These are phyloP conservation scores for Proteles cristata DNA, from an alignment of 2,113 vertebrate genomes.

Conservation along the genomic window DNA sequence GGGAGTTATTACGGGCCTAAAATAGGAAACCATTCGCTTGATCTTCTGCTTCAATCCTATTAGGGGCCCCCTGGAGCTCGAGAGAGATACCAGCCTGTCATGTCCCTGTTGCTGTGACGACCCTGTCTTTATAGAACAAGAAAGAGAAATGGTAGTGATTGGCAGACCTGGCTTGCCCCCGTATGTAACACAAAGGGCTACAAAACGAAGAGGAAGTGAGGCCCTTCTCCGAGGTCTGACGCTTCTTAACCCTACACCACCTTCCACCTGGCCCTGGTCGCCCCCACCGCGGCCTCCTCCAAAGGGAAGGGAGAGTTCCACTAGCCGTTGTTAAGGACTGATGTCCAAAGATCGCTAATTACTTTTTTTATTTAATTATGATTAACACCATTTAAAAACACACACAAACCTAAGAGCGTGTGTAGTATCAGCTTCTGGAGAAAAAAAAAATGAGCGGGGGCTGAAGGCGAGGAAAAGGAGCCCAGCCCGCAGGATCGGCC, in stretches of 20 bases:
- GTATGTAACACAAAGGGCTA: slow-evolving; percentile 92
- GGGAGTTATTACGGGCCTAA: slow-evolving; percentile 87
- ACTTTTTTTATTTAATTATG: slow-evolving; percentile 60
- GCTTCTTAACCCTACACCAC: slow-evolving; percentile 92
- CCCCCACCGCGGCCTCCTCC: slow-evolving; percentile 69
- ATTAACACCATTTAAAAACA: slow-evolving; percentile 36
- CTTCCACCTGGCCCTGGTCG: slow-evolving; percentile 88
- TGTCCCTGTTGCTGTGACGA: slow-evolving; percentile 92
- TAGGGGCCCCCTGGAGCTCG: slow-evolving; percentile 91
- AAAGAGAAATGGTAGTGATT: slow-evolving; percentile 90
- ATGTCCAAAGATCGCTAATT: slow-evolving; percentile 16
- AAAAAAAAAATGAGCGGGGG: background rate
- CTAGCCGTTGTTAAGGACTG: slow-evolving; percentile 12
- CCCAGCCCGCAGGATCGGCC: slow-evolving; percentile 26
- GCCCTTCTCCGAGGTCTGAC: slow-evolving; percentile 90
- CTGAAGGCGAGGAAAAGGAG: background rate
- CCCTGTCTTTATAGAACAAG: slow-evolving; percentile 90
- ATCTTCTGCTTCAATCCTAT: slow-evolving; percentile 92
- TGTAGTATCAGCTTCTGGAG: slow-evolving; percentile 54
- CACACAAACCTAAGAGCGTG: background rate
- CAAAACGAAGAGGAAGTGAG: slow-evolving; percentile 94
- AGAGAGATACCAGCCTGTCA: slow-evolving; percentile 90
- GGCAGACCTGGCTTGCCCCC: slow-evolving; percentile 93
- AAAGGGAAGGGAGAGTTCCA: background rate
- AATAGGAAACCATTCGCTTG: slow-evolving; percentile 90